phyloP scores from a whole-genome alignment of 2,113 vertebrate species.

The Gracilinanus agilis region DNA sequence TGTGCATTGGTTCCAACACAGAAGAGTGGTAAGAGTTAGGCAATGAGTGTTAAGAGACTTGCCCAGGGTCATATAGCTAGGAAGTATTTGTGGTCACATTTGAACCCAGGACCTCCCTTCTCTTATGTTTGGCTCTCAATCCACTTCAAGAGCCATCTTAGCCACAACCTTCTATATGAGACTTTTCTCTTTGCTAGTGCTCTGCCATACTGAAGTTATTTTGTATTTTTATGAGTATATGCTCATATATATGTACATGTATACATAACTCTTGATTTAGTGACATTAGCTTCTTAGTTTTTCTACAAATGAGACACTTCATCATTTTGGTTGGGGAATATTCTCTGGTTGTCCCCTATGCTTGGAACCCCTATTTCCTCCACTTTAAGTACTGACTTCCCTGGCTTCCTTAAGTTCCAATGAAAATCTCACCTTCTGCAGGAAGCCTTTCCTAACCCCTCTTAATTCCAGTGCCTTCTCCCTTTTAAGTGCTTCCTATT shows the following conservation, averaged over 20 bases:
- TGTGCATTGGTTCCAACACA: too few relatives aligned
- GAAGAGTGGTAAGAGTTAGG: too few relatives aligned
- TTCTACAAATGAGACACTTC: not conserved
- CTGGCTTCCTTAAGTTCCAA: not conserved
- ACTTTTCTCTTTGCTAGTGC: not conserved
- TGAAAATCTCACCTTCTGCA: not conserved
- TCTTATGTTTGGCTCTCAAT: too few relatives aligned
- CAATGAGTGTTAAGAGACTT: too few relatives aligned
- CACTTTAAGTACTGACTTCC: not conserved
- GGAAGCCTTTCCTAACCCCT: not conserved
- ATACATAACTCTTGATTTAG: not conserved
- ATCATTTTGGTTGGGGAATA: not conserved
- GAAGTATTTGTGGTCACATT: too few relatives aligned
- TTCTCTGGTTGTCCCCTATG: not conserved
- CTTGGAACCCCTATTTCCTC: not conserved
- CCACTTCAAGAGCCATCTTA: not conserved
- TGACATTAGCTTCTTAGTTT: not conserved
- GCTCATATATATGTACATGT: not conserved
- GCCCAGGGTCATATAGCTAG: too few relatives aligned
- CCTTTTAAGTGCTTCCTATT: not conserved
- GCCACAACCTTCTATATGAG: not conserved
- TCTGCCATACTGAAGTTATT: not conserved
- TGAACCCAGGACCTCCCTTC: too few relatives aligned
- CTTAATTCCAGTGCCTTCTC: not conserved
- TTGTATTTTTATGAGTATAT: not conserved